Base-by-base conservation (phyloP, 2,797 vertebrate species). In the Menidia menidia region DNA sequence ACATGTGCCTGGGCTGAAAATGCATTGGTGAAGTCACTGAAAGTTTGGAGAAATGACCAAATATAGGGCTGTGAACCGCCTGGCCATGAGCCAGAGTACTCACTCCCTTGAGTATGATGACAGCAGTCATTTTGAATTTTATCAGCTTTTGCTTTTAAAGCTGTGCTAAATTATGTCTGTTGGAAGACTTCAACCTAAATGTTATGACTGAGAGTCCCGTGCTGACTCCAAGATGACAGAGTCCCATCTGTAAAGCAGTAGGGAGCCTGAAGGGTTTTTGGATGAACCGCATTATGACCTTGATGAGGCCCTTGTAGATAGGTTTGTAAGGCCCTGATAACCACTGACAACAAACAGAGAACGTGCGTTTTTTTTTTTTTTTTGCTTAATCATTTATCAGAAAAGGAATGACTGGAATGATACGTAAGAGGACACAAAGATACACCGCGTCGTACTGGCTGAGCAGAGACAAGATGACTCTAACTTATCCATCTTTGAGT, bases 81-180 rank as follows among this genome's bases (percentile, higher is more conserved):
- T 84, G 84, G 88, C 75, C 57, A 25, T 1, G 44, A 78, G 82
- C 86, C 89, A 83, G 32, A 44, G 25, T 18, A 2, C 78, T 78
- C 75, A 15, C 59, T 75, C 75, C 80, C 68, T 19, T 1, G 12
- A 82, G 78, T 60, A 81, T 48, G 76, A 88, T 87, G 87, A 88
- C 86, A 82, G 64, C 75, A 73, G 64, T 75, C 62, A 31, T 76
- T 84, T 82, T 76, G 71, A 87, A 90, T 87, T 90, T 92, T 90
- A 93, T 92, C 90, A 85, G 81, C 77, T 75, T 88, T 86, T 89
- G 87, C 87, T 89, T 87, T 90, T 58, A 90, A 88, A 91, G 85
- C 90, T 89, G 87, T 19, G 47, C 70, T 88, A 78, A 89, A 92
- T 92, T 89, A 89, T 88, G 83, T 85, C 90, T 92, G 82, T 70